Evolutionary conservation across 2,888 invertebrate species (phyloP).

Genomic region (Netelia virgata): DNA sequence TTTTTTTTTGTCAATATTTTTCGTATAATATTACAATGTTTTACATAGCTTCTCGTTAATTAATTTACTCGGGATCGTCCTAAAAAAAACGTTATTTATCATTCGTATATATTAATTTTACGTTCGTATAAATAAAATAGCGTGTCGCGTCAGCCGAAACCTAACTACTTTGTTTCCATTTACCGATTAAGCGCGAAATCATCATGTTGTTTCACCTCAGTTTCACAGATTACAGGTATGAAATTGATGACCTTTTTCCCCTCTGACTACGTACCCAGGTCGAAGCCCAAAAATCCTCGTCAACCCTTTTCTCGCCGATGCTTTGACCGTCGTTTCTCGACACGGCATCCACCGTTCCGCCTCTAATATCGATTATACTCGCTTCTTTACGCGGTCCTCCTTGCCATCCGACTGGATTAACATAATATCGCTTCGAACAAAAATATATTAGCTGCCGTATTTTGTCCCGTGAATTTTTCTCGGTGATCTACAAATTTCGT

Average conservation of each 20-base stretch:
- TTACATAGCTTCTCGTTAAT: neutral
- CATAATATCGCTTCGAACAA: conserved; percentile 74
- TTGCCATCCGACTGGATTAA: conserved; percentile 73
- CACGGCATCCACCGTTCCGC: conserved; percentile 57
- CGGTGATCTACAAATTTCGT: conserved; percentile 32
- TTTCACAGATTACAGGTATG: conserved; percentile 48
- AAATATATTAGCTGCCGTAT: conserved; percentile 59
- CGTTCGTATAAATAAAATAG: neutral
- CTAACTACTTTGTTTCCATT: conserved; percentile 19
- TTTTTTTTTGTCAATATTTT: no score
- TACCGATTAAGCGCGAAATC: conserved; percentile 27
- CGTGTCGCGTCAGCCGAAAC: conserved; percentile 24
- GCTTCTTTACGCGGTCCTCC: conserved; percentile 68
- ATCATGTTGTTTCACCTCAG: conserved; percentile 8
- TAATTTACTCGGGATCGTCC: neutral
- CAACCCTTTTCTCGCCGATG: conserved; percentile 10
- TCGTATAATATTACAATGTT: neutral
- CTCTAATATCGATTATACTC: conserved; percentile 58
- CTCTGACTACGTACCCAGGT: neutral
- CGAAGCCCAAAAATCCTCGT: conserved; percentile 16
- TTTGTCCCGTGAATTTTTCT: conserved; percentile 46
- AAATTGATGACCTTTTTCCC: conserved; percentile 59
- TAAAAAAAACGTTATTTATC: conserved; percentile 47
- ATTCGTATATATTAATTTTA: conserved; percentile 34
- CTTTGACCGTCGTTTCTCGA: conserved; percentile 28